Percentiles rank a stretch among this genome's conserved stretches.
These are phyloP conservation scores for Nilaparvata lugens DNA, from an alignment of 1,140 invertebrate species.

Conservation along the genomic window DNA sequence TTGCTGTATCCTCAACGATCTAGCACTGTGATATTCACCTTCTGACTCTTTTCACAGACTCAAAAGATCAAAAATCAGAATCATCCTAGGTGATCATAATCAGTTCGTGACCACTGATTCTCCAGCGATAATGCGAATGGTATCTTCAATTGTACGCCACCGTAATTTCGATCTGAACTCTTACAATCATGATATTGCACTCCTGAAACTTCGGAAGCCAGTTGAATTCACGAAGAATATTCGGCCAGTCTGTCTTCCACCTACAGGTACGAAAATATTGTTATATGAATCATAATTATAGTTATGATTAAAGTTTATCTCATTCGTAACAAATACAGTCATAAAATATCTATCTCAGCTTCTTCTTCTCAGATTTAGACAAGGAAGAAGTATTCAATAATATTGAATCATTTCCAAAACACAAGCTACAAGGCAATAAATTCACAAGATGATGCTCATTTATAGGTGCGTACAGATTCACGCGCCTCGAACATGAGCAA, in stretches of 20 bases:
- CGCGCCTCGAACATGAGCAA: no score
- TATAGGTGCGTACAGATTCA: no score
- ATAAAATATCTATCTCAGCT: no score
- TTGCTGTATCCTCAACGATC: no score
- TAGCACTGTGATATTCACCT: no score
- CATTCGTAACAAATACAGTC: no score
- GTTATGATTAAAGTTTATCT: neutral
- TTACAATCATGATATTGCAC: constrained; percentile 79
- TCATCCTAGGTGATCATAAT: constrained; percentile 72
- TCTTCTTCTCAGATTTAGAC: no score
- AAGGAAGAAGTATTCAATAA: no score
- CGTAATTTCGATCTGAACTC: constrained; percentile 71
- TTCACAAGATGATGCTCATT: no score
- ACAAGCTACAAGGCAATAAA: no score
- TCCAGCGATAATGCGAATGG: constrained; percentile 63
- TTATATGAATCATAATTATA: neutral
- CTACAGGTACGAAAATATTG: constrained; percentile 38
- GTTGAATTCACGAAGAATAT: constrained; percentile 70
- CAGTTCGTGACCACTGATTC: constrained; percentile 66
- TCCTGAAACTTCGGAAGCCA: constrained; percentile 63
- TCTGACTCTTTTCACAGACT: constrained; percentile 41
- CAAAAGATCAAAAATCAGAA: constrained; percentile 63
- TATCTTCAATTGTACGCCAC: constrained; percentile 66
- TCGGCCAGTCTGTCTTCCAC: constrained; percentile 67
- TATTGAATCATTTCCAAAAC: no score